Base-by-base conservation (phyloP, 2,113 vertebrate species). In the Ceuthmochares aereus region DNA sequence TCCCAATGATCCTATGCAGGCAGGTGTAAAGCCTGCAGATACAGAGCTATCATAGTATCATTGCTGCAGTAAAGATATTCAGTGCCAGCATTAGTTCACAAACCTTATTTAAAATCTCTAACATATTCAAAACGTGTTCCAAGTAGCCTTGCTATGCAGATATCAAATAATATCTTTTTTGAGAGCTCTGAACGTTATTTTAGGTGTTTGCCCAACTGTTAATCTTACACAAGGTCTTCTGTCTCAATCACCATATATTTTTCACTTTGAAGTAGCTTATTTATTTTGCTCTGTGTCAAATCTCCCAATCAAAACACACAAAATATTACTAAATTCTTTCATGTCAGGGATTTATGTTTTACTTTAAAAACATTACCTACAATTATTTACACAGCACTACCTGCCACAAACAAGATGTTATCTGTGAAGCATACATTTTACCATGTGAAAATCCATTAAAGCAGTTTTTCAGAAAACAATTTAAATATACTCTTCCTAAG, bases 371-470 rank as follows among this genome's bases (percentile, higher is more conserved):
- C 23, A 43, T 56, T 90, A 81, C 51, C 76, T 87, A 45, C 58
- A 78, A 84, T 89, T 94, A 90, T 91, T 95, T 86, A 95, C 91
- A 75, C 55, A 42, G 73, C 69, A 14, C 74, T 79, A 29, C 70
- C 59, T 92, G 93, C 81, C 37, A 74, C 64, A 89, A 94, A 92
- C 62, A 80, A 93, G 88, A 85, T 91, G 62, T 82, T 96, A 89
- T 90, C 79, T 90, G 86, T 59, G 77, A 69, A 93, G 58, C 26
- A 69, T n/a, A 40, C 42, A 30, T 80, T 94, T 91, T 74, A 67
- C 58, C 87, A 76, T 15, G 63, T 73, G 88, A 84, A 95, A 97
- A 96, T 87, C 84, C 81, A 95, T 94, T 94, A 89, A 34, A 84
- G 58, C 63, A 80, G 74, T 92, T 95, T 95, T 91, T 91, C 90